These are phyloP conservation scores for Tenebrosternarchus preto DNA, from an alignment of 2,113 vertebrate genomes.

Conservation along the genomic window DNA sequence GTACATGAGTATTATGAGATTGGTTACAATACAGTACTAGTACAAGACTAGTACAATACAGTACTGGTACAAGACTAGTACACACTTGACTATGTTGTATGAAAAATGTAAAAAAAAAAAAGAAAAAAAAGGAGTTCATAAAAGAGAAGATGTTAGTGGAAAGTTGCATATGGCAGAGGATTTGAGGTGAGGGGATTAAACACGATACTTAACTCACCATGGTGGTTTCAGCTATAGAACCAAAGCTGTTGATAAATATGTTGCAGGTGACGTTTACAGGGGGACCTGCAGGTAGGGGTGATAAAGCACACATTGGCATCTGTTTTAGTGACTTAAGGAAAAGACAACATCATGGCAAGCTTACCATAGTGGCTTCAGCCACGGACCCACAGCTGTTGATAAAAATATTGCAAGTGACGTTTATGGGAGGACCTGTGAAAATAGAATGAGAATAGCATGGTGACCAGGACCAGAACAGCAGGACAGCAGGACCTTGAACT, in stretches of 20 bases:
- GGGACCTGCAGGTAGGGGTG: conserved; percentile 92
- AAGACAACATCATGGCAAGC: conserved; percentile 74
- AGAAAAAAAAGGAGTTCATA: not conserved
- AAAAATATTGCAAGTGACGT: conserved; percentile 99
- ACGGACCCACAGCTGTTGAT: conserved; percentile 99
- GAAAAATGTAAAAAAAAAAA: conserved; percentile 18
- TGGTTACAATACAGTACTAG: no score
- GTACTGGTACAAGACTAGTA: not conserved
- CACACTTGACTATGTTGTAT: conserved; percentile 26
- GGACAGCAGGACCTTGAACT: no score
- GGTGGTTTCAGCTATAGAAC: conserved; percentile 99
- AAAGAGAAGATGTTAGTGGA: not conserved
- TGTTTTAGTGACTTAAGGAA: conserved; percentile 73
- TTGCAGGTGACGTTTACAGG: conserved; percentile 99
- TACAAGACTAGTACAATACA: no score
- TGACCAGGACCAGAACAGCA: not conserved
- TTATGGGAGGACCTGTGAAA: conserved; percentile 94
- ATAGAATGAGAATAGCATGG: conserved; percentile 85
- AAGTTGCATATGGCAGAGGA: conserved; percentile 19
- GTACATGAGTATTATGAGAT: not conserved
- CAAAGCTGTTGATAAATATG: conserved; percentile 99
- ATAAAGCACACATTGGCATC: conserved; percentile 91
- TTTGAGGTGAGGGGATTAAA: conserved; percentile 49
- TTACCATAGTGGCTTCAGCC: conserved; percentile 97
- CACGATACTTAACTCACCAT: conserved; percentile 88